Evolutionary conservation across 2,888 invertebrate genomes (phyloP).

Genomic region (Pandemis cinnamomeana): DNA sequence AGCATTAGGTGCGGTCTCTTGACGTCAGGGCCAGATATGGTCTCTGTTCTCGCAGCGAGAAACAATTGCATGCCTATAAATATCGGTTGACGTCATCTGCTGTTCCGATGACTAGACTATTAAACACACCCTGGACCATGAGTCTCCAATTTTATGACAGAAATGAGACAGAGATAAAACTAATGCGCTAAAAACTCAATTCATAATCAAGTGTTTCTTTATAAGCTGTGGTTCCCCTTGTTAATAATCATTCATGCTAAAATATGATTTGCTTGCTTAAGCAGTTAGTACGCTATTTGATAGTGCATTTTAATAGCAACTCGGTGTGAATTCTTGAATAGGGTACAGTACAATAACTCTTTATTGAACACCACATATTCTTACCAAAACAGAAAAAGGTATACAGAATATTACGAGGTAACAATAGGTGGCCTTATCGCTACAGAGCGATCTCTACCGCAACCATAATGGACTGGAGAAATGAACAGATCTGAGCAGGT

Average conservation of each 20-base stretch:
- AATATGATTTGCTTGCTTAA: slow-evolving; percentile 3
- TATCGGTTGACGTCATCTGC: slow-evolving; percentile 2
- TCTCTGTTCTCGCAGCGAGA: not conserved
- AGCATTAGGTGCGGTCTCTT: slow-evolving; percentile 10
- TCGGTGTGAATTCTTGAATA: not conserved
- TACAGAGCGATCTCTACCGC: no score
- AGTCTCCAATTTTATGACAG: no score
- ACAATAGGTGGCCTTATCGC: no score
- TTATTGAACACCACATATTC: no score
- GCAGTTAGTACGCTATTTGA: not conserved
- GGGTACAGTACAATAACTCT: not conserved
- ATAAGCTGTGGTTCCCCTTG: not conserved
- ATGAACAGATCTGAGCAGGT: no score
- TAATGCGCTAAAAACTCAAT: not conserved
- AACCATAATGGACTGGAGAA: no score
- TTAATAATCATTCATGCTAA: not conserved
- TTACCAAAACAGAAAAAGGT: no score
- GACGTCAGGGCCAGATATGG: slow-evolving; percentile 17
- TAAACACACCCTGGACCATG: not conserved
- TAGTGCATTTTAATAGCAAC: not conserved
- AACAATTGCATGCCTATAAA: slow-evolving; percentile 5
- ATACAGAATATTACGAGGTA: no score
- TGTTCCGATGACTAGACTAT: not conserved
- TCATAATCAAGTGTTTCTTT: not conserved
- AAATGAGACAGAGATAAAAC: no score